A percentile compares a stretch with the other conserved stretches of the same genome.
phyloP scores from a whole-genome alignment of 2,888 invertebrate genomes.

The Brenthis daphne region DNA sequence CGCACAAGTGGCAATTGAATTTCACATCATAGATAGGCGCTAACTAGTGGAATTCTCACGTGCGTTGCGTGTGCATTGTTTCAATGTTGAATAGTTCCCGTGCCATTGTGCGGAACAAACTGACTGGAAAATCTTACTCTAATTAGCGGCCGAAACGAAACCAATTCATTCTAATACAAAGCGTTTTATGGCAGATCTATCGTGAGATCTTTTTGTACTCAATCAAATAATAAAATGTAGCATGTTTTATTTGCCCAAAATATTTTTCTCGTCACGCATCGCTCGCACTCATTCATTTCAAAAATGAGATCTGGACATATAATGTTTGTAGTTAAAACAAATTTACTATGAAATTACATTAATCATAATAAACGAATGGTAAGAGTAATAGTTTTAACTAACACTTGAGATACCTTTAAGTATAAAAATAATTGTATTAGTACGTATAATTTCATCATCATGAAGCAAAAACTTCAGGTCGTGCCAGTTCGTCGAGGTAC shows the following conservation, averaged over 20 bases:
- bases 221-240: neutral
- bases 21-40: constrained; percentile 30
- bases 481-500: constrained; percentile 41
- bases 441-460: constrained; percentile 41
- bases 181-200: constrained; percentile 20
- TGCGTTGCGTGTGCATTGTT: constrained; percentile 47
- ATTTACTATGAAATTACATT: too few relatives aligned
- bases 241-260: neutral
- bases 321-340: too few relatives aligned
- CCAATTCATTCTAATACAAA: constrained; percentile 49
- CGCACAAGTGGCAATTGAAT: constrained; percentile 23
- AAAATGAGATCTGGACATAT: too few relatives aligned
- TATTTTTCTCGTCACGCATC: too few relatives aligned
- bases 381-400: neutral
- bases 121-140: constrained; percentile 66
- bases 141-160: constrained; percentile 61
- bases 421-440: constrained; percentile 14
- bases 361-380: too few relatives aligned
- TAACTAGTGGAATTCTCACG: constrained; percentile 48
- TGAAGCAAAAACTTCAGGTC: constrained; percentile 36
- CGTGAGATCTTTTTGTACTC: constrained; percentile 21
- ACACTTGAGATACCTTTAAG: neutral
- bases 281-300: too few relatives aligned
- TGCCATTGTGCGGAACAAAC: constrained; percentile 58
- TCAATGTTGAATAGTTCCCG: constrained; percentile 66